Percentiles rank a stretch among this genome's conserved stretches.
Conservation (phyloP, 2,888 invertebrate genomes). For the Tolmerus cingulatus region DNA sequence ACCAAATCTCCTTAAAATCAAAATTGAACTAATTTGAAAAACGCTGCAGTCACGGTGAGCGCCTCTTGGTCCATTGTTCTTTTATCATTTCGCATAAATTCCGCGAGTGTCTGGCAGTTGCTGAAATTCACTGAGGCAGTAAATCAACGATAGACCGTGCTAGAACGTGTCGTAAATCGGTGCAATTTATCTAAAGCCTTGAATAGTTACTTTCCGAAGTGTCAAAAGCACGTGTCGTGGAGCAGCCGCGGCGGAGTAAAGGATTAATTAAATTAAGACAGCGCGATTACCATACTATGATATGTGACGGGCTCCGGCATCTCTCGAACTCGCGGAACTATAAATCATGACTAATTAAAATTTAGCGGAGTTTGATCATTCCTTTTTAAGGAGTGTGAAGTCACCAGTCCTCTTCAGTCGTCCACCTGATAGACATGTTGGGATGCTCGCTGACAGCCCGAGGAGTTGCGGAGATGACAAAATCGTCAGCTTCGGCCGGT, state of each 20-base stretch:
- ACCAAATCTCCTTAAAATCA: not conserved
- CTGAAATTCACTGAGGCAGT: slow-evolving; percentile 18
- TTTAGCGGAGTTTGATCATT: not conserved
- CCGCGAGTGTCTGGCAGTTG: not conserved
- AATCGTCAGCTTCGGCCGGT: not conserved
- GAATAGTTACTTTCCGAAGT: not conserved
- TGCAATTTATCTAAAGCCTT: slow-evolving; percentile 9
- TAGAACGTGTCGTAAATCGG: slow-evolving; percentile 22
- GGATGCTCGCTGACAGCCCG: not conserved
- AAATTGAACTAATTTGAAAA: not conserved
- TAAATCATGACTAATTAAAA: slow-evolving; percentile 26
- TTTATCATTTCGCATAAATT: not conserved
- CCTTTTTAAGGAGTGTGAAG: slow-evolving; percentile 4
- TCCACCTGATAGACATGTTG: slow-evolving; percentile 14
- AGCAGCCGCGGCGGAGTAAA: not conserved
- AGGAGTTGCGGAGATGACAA: not conserved
- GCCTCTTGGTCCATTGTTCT: not conserved
- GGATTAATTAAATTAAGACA: slow-evolving; percentile 31
- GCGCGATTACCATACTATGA: slow-evolving; percentile 9
- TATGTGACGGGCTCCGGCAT: slow-evolving; percentile 1
- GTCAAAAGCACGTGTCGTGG: slow-evolving; percentile 10
- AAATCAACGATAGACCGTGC: not conserved
- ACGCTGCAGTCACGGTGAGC: not conserved
- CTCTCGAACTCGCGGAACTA: not conserved
- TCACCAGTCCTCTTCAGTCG: not conserved